Evolutionary conservation across 2,888 invertebrate species (phyloP).

Genomic region (Lepidonotus clava): DNA sequence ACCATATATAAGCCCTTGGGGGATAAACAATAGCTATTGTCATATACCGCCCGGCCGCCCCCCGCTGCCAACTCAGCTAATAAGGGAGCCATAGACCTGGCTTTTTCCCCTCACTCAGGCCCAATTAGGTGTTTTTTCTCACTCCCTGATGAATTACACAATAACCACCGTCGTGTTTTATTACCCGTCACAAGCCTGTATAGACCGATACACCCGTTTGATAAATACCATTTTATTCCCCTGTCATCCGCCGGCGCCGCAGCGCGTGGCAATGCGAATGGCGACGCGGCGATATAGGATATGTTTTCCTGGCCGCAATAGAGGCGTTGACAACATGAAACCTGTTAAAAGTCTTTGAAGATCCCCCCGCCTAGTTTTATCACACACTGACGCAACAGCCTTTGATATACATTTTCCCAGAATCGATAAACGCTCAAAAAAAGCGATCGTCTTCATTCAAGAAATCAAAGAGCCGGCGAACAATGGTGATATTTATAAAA

Average conservation of each 20-base stretch:
- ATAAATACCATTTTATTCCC: not conserved
- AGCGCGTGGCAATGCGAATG: too few relatives aligned
- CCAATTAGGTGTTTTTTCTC: not conserved
- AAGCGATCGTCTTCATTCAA: not conserved
- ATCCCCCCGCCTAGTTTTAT: constrained; percentile 17
- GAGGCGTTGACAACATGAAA: not conserved
- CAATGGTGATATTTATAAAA: constrained; percentile 12
- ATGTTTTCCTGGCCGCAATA: not conserved
- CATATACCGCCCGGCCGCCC: not conserved
- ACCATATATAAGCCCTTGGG: constrained; percentile 1
- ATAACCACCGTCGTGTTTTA: constrained; percentile 3
- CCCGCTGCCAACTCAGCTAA: not conserved
- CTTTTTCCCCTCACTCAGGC: not conserved
- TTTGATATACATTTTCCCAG: constrained; percentile 50
- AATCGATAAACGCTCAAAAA: constrained; percentile 33
- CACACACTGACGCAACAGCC: constrained; percentile 33
- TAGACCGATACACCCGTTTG: not conserved
- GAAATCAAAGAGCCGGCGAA: constrained; percentile 32
- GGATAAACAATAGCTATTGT: constrained; percentile 39
- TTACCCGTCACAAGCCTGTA: too few relatives aligned
- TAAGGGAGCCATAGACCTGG: not conserved
- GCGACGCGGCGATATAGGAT: not conserved
- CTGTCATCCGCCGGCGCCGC: not conserved
- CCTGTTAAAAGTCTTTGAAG: constrained; percentile 5
- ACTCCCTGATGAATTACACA: constrained; percentile 35